Percentiles rank a stretch among this genome's conserved stretches.
These are phyloP conservation scores for Neotragus pygmaeus DNA, from an alignment of 2,113 vertebrate species.

Conservation along the genomic window DNA sequence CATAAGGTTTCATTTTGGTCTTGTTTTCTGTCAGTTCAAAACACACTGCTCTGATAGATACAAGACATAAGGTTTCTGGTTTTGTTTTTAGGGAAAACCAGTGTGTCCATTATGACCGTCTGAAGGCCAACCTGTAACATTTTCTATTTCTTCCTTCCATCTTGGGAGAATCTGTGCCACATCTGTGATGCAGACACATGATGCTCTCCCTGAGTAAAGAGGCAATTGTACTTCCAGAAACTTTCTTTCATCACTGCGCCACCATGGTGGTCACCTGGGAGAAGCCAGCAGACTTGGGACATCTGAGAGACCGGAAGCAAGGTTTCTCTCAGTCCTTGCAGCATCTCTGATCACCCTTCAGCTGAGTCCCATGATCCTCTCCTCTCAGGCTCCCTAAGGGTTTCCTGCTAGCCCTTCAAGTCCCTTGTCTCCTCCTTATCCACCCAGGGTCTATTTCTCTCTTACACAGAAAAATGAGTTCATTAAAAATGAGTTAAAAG, in stretches of 20 bases:
- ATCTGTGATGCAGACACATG: background rate
- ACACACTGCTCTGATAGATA: background rate
- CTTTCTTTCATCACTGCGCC: background rate
- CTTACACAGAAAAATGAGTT: background rate
- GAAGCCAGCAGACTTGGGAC: background rate
- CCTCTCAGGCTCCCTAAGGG: background rate
- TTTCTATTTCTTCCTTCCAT: background rate
- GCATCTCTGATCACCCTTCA: background rate
- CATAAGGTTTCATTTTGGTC: background rate
- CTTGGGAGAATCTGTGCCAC: background rate
- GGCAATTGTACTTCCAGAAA: background rate
- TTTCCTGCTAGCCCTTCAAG: background rate
- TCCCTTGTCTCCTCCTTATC: background rate
- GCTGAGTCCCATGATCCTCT: background rate
- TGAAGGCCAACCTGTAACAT: background rate
- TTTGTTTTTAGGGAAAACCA: background rate
- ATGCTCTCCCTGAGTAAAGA: background rate
- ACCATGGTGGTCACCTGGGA: background rate
- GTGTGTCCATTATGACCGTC: background rate
- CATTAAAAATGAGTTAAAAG: background rate
- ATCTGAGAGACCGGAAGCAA: background rate
- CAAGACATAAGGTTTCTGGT: background rate
- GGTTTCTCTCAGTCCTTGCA: background rate
- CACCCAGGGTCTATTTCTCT: background rate
- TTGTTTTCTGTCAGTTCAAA: background rate